Evolutionary conservation across 2,888 invertebrate genomes (phyloP).

Genomic region (Brachyptera putata): DNA sequence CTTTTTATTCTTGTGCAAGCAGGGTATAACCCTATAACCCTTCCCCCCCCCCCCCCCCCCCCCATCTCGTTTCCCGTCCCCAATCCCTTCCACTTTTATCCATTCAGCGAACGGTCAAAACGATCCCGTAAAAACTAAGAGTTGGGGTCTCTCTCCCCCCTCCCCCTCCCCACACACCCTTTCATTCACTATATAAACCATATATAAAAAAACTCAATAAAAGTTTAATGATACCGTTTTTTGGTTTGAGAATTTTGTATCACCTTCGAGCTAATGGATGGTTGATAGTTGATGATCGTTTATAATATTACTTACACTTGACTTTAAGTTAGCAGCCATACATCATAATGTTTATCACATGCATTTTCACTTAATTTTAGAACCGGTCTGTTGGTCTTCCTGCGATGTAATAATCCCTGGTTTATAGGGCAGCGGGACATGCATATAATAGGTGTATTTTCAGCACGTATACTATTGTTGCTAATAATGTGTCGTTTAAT

Average conservation of each 20-base stretch:
- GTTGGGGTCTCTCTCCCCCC: not conserved
- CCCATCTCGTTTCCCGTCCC: not conserved
- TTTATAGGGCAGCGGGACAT: too few relatives aligned
- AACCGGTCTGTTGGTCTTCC: not conserved
- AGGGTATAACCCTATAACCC: conserved; percentile 14
- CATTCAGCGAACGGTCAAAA: conserved; percentile 15
- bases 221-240: conserved; percentile 11
- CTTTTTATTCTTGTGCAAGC: conserved; percentile 16
- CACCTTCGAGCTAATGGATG: conserved; percentile 1
- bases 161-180: not conserved
- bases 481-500: conserved; percentile 10
- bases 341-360: not conserved
- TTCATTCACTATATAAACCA: conserved; percentile 19
- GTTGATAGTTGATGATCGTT: conserved; percentile 8
- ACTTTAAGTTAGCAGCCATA: not conserved
- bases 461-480: not conserved
- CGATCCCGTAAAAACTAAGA: conserved; percentile 16
- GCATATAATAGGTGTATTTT: conserved; percentile 11
- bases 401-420: conserved; percentile 1
- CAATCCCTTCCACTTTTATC: not conserved
- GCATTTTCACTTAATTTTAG: not conserved
- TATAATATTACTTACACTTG: not conserved
- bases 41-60: not conserved
- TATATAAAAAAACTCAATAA: conserved; percentile 19
- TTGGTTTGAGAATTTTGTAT: not conserved